Conservation (phyloP, 2,888 invertebrate genomes). For the Drosophila stalkeri region DNA sequence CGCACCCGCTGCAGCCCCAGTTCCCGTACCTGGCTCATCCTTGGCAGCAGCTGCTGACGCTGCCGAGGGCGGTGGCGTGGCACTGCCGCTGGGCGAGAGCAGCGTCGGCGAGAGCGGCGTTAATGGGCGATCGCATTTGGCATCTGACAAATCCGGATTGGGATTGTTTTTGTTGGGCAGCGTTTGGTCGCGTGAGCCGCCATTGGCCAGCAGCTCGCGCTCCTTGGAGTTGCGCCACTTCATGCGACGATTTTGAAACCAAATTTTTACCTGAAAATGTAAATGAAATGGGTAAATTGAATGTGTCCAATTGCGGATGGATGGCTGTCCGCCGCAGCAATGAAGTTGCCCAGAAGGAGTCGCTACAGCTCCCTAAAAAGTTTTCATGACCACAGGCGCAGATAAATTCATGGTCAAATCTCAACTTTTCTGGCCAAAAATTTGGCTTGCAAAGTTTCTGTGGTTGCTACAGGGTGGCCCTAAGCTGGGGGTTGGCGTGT, state of each 20-base stretch:
- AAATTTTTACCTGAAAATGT: constrained; percentile 87
- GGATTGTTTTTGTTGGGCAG: constrained; percentile 98
- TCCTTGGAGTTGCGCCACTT: constrained; percentile 99
- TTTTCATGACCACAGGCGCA: constrained; percentile 63
- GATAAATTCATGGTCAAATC: constrained; percentile 60
- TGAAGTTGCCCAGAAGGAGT: constrained; percentile 14
- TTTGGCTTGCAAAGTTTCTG: constrained; percentile 49
- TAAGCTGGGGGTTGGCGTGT: constrained; percentile 32
- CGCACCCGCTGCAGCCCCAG: constrained; percentile 11
- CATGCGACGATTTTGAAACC: constrained; percentile 99
- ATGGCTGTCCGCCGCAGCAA: constrained; percentile 58
- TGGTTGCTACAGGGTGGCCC: constrained; percentile 7
- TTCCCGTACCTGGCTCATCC: constrained; percentile 38
- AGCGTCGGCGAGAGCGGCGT: constrained; percentile 85
- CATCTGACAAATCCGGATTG: constrained; percentile 96
- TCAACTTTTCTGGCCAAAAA: constrained; percentile 44
- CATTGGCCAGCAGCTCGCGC: constrained; percentile 95
- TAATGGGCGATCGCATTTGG: constrained; percentile 91
- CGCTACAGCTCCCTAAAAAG: constrained; percentile 31
- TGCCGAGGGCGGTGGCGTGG: constrained; percentile 62
- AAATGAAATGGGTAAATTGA: constrained; percentile 63
- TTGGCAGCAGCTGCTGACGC: constrained; percentile 28
- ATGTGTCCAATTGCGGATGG: constrained; percentile 53
- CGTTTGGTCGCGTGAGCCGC: constrained; percentile 97
- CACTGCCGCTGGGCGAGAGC: constrained; percentile 72